phyloP scores from a whole-genome alignment of 2,113 vertebrate species.

The Blennius ocellaris region DNA sequence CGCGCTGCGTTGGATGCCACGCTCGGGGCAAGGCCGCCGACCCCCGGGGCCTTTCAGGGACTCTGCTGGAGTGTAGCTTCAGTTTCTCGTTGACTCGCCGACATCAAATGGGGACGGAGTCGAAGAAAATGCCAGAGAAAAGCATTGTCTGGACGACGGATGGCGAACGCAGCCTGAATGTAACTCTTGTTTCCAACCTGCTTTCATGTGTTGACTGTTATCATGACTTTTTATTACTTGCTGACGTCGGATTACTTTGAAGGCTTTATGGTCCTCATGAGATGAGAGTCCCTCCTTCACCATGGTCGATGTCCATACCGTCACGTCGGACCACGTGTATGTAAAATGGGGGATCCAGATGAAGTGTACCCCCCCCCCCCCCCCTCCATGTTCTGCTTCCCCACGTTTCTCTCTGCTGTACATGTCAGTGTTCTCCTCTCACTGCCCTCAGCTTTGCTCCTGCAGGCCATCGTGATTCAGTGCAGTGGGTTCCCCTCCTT shows the following conservation, averaged over 20 bases:
- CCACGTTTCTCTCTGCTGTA: constrained; percentile 59
- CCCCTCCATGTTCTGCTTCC: constrained; percentile 9
- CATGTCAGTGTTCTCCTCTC: constrained; percentile 48
- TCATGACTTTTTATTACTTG: neutral
- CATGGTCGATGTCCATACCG: constrained; percentile 8
- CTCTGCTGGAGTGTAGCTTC: neutral
- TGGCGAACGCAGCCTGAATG: constrained; percentile 1
- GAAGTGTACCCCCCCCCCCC: constrained; percentile 37
- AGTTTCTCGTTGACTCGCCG: constrained; percentile 14
- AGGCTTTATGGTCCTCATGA: constrained; percentile 1
- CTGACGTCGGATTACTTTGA: constrained; percentile 5
- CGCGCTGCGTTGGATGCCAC: too few species aligned
- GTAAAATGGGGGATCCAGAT: constrained; percentile 1
- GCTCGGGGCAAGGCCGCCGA: too few species aligned
- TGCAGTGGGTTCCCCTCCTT: constrained; percentile 15
- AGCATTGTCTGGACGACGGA: constrained; percentile 16
- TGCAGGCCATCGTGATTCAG: constrained; percentile 28
- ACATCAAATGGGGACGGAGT: neutral
- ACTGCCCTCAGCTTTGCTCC: constrained; percentile 3
- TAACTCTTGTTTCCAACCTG: neutral
- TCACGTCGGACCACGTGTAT: neutral
- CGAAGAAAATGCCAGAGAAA: too few species aligned
- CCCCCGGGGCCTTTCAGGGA: neutral
- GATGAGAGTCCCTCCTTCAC: neutral
- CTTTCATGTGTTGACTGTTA: constrained; percentile 42